These are phyloP conservation scores for Bembecia ichneumoniformis DNA, from an alignment of 2,888 invertebrate species.

Conservation along the genomic window DNA sequence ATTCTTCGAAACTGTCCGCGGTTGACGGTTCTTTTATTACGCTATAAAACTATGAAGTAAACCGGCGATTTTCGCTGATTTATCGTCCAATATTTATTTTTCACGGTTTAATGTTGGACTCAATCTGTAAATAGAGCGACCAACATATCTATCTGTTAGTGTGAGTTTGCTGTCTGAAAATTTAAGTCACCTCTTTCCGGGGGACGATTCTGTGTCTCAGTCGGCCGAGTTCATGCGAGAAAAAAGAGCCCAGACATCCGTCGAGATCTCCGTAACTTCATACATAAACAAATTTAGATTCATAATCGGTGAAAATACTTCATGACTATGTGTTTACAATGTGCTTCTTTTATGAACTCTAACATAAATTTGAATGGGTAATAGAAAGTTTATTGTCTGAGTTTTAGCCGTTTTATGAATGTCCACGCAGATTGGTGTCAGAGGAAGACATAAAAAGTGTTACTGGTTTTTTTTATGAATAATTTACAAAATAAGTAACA, in stretches of 20 bases:
- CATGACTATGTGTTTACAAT: slow-evolving; percentile 25
- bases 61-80: slow-evolving; percentile 61
- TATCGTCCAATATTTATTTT: slow-evolving; percentile 65
- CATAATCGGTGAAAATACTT: slow-evolving; percentile 17
- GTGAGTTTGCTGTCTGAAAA: slow-evolving; percentile 32
- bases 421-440: slow-evolving; percentile 27
- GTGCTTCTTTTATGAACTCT: slow-evolving; percentile 36
- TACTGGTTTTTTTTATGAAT: slow-evolving; percentile 9
- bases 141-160: no score
- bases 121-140: slow-evolving; percentile 38
- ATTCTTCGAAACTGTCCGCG: slow-evolving; percentile 49
- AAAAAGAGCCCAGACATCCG: slow-evolving; percentile 6
- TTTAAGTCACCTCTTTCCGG: slow-evolving; percentile 27
- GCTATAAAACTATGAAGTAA: slow-evolving; percentile 58
- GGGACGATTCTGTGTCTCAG: neutral
- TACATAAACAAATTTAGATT: no score
- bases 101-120: slow-evolving; percentile 46
- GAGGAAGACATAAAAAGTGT: slow-evolving; percentile 31
- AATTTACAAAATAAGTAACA: no score
- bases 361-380: slow-evolving; percentile 32
- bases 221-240: neutral
- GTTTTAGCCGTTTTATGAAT: slow-evolving; percentile 25
- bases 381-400: slow-evolving; percentile 57
- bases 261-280: no score
- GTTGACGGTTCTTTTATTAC: slow-evolving; percentile 69